A percentile compares a stretch with the other conserved stretches of the same genome.
phyloP scores from a whole-genome alignment of 53 echinoderm and acorn worm species.

The Stichopus horrens region DNA sequence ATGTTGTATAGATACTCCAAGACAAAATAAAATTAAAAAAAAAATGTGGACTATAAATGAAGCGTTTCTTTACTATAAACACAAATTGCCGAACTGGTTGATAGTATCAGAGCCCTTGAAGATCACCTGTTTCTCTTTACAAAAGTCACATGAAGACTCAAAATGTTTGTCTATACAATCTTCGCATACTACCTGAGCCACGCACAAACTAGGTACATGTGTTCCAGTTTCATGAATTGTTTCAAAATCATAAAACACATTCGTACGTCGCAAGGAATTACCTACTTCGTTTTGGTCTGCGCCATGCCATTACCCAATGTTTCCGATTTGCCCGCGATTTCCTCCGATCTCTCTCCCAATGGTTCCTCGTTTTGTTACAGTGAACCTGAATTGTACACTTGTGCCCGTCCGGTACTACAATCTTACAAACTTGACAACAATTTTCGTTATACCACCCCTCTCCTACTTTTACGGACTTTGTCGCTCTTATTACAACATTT shows the following conservation, averaged over 20 bases:
- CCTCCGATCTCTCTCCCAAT: too few relatives aligned
- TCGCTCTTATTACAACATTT: not conserved
- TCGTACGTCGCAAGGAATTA: too few relatives aligned
- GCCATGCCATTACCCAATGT: too few relatives aligned
- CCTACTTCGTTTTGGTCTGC: too few relatives aligned
- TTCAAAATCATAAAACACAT: not conserved
- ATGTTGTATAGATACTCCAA: too few relatives aligned
- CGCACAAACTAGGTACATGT: slow-evolving; percentile 12
- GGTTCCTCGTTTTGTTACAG: too few relatives aligned
- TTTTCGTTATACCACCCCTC: not conserved
- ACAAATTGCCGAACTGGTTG: slow-evolving; percentile 50
- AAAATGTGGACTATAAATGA: slow-evolving; percentile 29
- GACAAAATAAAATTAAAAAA: slow-evolving; percentile 8
- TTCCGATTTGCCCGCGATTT: too few relatives aligned
- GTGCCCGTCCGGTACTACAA: too few relatives aligned
- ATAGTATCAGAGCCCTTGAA: slow-evolving; percentile 23
- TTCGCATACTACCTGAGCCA: too few relatives aligned
- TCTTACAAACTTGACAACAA: not conserved
- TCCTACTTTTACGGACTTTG: too few relatives aligned
- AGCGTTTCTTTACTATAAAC: not conserved
- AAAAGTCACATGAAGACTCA: not conserved
- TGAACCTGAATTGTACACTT: too few relatives aligned
- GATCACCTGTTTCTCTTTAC: slow-evolving; percentile 7
- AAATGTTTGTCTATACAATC: too few relatives aligned
- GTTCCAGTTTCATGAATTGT: not conserved